Percentiles rank a stretch among this genome's conserved stretches.
phyloP scores from a whole-genome alignment of 2,888 invertebrate species.

The Nomada fucata region DNA sequence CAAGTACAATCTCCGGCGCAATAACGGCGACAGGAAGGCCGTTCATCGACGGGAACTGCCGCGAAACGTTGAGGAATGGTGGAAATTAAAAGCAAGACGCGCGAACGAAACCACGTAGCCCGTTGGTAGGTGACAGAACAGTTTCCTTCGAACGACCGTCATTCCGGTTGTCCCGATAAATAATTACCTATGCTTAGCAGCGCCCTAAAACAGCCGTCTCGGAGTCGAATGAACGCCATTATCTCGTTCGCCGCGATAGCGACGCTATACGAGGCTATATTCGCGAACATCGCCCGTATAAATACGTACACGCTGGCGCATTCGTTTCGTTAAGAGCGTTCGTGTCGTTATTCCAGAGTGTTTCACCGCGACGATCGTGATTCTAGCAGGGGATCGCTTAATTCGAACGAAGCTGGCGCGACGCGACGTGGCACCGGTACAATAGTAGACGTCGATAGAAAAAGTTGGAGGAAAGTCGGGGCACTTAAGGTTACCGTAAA shows the following conservation, averaged over 20 bases:
- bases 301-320: constrained; percentile 49
- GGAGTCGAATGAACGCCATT: constrained; percentile 48
- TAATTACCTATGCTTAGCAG: constrained; percentile 62
- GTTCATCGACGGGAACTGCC: not conserved
- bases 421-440: not conserved
- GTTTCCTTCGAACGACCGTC: constrained; percentile 44
- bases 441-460: not conserved
- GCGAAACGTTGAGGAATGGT: constrained; percentile 33
- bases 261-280: constrained; percentile 49
- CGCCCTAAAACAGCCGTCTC: constrained; percentile 46
- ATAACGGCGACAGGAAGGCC: constrained; percentile 5
- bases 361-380: constrained; percentile 25
- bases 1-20: constrained; percentile 8
- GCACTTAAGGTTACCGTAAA: constrained; percentile 7
- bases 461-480: constrained; percentile 1
- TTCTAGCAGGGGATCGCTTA: constrained; percentile 38
- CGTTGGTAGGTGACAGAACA: constrained; percentile 39
- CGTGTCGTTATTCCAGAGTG: constrained; percentile 39
- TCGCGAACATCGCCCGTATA: constrained; percentile 47
- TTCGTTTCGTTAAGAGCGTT: constrained; percentile 47
- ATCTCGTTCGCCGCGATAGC: constrained; percentile 55
- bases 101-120: constrained; percentile 6
- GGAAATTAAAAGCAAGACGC: constrained; percentile 23
- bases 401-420: constrained; percentile 8
- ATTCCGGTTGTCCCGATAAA: constrained; percentile 63